Evolutionary conservation across 2,113 vertebrate species (phyloP).

Genomic region (Pelusios castaneus): DNA sequence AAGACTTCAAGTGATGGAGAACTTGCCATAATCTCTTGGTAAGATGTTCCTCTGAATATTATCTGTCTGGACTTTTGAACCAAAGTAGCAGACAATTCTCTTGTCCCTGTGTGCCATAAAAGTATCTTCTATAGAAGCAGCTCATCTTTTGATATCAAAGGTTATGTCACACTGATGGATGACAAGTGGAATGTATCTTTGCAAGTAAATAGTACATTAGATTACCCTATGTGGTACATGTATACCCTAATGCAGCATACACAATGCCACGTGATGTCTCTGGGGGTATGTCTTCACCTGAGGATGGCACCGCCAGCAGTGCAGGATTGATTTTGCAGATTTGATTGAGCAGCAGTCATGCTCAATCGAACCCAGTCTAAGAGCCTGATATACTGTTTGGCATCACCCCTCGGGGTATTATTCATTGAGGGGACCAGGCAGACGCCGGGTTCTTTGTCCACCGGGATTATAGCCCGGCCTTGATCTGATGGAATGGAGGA

Average conservation of each 20-base stretch:
- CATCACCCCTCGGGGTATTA: no score
- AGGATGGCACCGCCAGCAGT: no score
- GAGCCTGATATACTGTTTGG: no score
- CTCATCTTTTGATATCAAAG: neutral
- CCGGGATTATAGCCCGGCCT: no score
- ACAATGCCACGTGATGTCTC: neutral
- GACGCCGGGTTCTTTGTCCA: no score
- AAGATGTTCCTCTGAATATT: neutral
- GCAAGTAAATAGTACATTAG: neutral
- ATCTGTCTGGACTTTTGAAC: neutral
- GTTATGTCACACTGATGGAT: neutral
- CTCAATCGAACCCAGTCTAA: no score
- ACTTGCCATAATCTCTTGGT: neutral
- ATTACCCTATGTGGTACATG: neutral
- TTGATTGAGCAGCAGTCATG: no score
- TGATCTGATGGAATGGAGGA: no score
- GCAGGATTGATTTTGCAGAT: no score
- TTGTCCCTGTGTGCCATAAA: neutral
- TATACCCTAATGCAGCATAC: neutral
- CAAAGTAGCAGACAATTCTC: neutral
- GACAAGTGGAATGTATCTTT: neutral
- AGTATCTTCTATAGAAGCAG: neutral
- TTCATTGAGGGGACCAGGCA: no score
- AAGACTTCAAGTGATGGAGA: neutral
- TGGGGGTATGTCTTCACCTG: no score